Percentiles rank a stretch among this genome's conserved stretches.
Evolutionary conservation across 2,113 vertebrate species (phyloP).

Genomic region (Sphaerodactylus townsendi): DNA sequence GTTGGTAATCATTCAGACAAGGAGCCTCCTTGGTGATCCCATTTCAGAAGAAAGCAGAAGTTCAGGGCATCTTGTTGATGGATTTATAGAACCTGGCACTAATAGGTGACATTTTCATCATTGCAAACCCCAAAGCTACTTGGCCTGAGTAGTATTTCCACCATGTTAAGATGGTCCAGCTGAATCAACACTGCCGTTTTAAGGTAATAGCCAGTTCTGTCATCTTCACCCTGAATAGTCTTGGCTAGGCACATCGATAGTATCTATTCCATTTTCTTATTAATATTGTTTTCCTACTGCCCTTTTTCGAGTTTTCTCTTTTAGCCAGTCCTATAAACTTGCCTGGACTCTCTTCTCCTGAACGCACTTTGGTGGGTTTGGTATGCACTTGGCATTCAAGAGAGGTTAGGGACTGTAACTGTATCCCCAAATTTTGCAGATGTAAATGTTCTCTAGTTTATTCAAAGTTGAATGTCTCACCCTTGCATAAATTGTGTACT

Average conservation of each 20-base stretch:
- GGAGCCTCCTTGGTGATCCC: slow-evolving; percentile 3
- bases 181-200: neutral
- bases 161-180: too few relatives aligned
- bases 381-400: too few relatives aligned
- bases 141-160: neutral
- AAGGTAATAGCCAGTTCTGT: neutral
- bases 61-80: neutral
- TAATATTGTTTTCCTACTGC: too few relatives aligned
- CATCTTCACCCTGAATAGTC: neutral
- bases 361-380: neutral
- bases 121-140: neutral
- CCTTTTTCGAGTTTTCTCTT: neutral
- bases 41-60: neutral
- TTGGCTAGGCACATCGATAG: neutral
- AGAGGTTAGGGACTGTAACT: too few relatives aligned
- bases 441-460: neutral
- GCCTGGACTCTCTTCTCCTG: too few relatives aligned
- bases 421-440: neutral
- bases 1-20: neutral
- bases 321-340: neutral
- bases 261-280: neutral
- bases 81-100: slow-evolving; percentile 6
- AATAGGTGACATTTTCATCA: neutral
- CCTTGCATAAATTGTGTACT: neutral
- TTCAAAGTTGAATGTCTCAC: neutral